Evolutionary conservation across 2,888 invertebrate species (phyloP), one percentile per base, ranked within the genome.

Genomic region (Aradus depressus): DNA sequence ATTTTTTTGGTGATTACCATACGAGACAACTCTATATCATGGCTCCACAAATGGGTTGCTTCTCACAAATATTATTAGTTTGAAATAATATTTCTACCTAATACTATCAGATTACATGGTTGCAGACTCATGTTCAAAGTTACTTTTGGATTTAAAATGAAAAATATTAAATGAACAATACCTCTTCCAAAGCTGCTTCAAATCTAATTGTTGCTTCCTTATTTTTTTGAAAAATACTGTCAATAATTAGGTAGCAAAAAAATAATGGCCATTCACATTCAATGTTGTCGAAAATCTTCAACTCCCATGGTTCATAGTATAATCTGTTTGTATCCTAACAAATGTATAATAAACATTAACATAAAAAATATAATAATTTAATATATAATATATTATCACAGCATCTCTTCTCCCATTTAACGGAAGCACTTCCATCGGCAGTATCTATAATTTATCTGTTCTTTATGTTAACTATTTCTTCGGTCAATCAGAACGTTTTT

Each of bases 211-310:
- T 80, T 60, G 76, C 75, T 51, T 79, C 77, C 64, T 81, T 80
- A 66, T 93, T 85, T 25, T 84, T 88, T 76, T 84, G 84, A 69
- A 96, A 96, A 61, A 87, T 84, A 63, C 87, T 88, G 69, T 98
- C 96, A 41, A 99, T 72, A 59, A 93, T 82, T 49, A 95, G 74
- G 66, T 95, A 95, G 64, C 92, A 91, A 67, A 84, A 93, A 69
- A 97, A 97, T 49, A 97, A 67, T 1, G 97, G 97, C 97, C 97
- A 97, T 72, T 98, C 97, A 71, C 97, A 97, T 71, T 98, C 98
- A 63, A 98, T 96, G 62, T 93, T 90, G 68, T 98, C 97, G 76
- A 99, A 99, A 80, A 91, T 88, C 64, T 93, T 78, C 56, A 99
- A 70, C 68, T 99, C 98, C 84, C 91, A 93, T 12, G 96, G 95